phyloP scores from a whole-genome alignment of 1,140 invertebrate species.

The Trichonephila inaurata region DNA sequence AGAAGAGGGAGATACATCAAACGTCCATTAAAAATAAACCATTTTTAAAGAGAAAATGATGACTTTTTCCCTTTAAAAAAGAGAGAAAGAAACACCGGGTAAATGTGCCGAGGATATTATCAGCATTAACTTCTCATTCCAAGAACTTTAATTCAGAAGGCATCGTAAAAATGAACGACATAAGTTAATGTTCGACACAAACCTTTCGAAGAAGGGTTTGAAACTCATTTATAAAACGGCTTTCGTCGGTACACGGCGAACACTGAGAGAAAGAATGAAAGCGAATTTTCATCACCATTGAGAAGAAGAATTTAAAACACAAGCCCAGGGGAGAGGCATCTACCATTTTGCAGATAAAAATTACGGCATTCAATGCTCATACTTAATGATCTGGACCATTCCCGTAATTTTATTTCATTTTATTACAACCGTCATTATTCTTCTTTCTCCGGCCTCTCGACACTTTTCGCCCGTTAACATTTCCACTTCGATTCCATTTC shows the following conservation, averaged over 20 bases:
- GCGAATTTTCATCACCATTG: neutral
- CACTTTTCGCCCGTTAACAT: neutral
- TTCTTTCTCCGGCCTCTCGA: neutral
- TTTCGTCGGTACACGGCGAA: too few relatives aligned
- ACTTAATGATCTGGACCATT: neutral
- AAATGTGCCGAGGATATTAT: neutral
- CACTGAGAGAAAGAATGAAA: neutral
- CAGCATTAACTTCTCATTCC: slow-evolving; percentile 10
- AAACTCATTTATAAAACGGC: neutral
- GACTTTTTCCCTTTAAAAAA: neutral
- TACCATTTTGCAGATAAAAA: neutral
- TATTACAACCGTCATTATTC: neutral
- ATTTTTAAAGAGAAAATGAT: neutral
- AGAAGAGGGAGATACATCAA: neutral
- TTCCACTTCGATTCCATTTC: neutral
- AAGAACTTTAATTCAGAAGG: neutral
- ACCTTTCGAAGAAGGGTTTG: neutral
- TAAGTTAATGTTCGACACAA: slow-evolving; percentile 4
- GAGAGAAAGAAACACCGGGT: neutral
- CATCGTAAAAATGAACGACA: neutral
- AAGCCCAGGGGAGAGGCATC: too few relatives aligned
- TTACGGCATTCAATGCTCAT: neutral
- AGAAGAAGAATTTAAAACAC: neutral
- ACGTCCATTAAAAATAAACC: neutral
- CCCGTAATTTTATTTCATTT: neutral